phyloP scores from a whole-genome alignment of 2,113 vertebrate genomes.

The Grallaria varia region DNA sequence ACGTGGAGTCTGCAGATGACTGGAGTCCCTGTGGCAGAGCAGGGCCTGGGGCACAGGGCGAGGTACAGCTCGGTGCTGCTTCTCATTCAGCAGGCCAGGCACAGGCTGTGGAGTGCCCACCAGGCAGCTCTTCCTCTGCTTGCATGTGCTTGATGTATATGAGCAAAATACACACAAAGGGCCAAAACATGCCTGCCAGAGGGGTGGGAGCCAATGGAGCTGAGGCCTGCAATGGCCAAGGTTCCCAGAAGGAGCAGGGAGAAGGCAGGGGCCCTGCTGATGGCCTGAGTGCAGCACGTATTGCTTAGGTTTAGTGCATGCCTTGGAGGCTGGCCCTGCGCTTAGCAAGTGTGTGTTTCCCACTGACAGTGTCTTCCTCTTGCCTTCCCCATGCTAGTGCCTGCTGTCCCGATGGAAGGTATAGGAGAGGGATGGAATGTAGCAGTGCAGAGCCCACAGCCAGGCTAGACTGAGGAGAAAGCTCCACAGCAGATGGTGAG shows the following conservation, averaged over 20 bases:
- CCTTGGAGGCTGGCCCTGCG: not conserved
- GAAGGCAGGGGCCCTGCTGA: not conserved
- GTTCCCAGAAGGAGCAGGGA: not conserved
- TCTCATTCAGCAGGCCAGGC: not conserved
- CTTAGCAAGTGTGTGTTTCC: not conserved
- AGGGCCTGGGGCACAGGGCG: not conserved
- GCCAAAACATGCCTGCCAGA: not conserved
- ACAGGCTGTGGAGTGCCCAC: rapidly evolving
- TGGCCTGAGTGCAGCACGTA: rapidly evolving
- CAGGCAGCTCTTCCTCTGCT: not conserved
- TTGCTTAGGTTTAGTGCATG: not conserved
- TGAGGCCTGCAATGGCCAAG: not conserved
- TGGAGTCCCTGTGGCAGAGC: not conserved
- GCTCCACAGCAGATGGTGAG: not conserved
- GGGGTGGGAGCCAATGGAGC: not conserved
- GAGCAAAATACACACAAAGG: not conserved
- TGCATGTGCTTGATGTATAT: not conserved
- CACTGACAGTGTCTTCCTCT: not conserved
- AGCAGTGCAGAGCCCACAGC: rapidly evolving
- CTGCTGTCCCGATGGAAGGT: not conserved
- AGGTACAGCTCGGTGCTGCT: not conserved
- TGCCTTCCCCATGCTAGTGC: not conserved
- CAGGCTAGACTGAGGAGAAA: not conserved
- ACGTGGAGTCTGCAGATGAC: rapidly evolving
- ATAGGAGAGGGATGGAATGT: not conserved